Evolutionary conservation across 2,113 vertebrate species (phyloP).

Genomic region (Empidonax alnorum): DNA sequence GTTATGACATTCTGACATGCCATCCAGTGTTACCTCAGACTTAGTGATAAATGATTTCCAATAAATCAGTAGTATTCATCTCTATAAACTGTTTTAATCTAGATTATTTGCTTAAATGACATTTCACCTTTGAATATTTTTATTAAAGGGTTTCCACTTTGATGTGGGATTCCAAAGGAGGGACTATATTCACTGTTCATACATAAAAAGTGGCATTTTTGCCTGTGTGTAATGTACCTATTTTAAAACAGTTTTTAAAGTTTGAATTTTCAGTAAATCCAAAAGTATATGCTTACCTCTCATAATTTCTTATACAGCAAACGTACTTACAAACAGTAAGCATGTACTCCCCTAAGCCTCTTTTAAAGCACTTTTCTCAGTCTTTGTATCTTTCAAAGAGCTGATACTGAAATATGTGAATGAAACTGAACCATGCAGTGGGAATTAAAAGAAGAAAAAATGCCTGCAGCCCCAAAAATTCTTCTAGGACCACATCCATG

Average conservation of each 20-base stretch:
- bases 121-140: not conserved
- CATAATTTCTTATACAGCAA: not conserved
- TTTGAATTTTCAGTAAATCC: not conserved
- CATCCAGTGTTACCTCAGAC: not conserved
- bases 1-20: not conserved
- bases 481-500: not conserved
- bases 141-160: not conserved
- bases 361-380: not conserved
- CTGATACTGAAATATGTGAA: not conserved
- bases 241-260: not conserved
- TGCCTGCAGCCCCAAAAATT: not conserved
- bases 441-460: not conserved
- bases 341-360: not conserved
- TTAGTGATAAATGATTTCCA: not conserved
- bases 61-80: not conserved
- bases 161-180: not conserved
- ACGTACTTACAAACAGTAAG: not conserved
- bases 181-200: not conserved
- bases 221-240: not conserved
- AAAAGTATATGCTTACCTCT: not conserved
- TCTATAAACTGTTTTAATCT: not conserved
- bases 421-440: not conserved
- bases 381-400: not conserved
- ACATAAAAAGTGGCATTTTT: not conserved
- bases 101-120: not conserved